Evolutionary conservation across 1,140 invertebrate species (phyloP).

Genomic region (Delia radicum): DNA sequence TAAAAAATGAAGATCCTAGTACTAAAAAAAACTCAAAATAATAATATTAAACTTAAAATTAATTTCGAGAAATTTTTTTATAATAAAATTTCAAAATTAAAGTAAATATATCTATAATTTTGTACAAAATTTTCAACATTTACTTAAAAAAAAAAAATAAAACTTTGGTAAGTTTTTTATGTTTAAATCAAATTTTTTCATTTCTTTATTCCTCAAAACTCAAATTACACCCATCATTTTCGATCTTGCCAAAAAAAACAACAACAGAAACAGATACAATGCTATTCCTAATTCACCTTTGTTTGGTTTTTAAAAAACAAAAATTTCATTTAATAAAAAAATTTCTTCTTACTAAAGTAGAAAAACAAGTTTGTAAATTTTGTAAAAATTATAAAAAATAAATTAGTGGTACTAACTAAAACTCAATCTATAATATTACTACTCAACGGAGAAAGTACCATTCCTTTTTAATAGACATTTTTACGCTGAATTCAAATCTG

Average conservation of each 20-base stretch:
- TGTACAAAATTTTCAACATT: background rate
- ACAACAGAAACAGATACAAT: no score
- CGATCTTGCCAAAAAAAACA: background rate
- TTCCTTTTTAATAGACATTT: no score
- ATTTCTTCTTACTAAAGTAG: background rate
- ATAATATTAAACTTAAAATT: background rate
- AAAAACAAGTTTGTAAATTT: conserved; percentile 23
- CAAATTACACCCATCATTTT: background rate
- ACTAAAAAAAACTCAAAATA: conserved; percentile 6
- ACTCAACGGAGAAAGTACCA: no score
- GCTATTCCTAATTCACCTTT: background rate
- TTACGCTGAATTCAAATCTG: no score
- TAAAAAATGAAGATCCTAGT: conserved; percentile 22
- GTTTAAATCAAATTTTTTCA: background rate
- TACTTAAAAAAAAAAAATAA: background rate
- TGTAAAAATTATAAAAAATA: conserved; percentile 40
- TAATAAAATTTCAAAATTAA: background rate
- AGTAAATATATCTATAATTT: background rate
- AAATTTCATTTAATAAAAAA: background rate
- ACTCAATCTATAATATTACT: no score
- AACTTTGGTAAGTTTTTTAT: conserved; percentile 31
- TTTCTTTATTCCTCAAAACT: background rate
- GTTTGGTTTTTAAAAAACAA: no score
- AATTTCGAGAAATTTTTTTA: background rate
- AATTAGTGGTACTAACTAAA: conserved; percentile 35